Evolutionary conservation across 2,888 invertebrate genomes (phyloP).

Genomic region (Argyresthia goedartella): DNA sequence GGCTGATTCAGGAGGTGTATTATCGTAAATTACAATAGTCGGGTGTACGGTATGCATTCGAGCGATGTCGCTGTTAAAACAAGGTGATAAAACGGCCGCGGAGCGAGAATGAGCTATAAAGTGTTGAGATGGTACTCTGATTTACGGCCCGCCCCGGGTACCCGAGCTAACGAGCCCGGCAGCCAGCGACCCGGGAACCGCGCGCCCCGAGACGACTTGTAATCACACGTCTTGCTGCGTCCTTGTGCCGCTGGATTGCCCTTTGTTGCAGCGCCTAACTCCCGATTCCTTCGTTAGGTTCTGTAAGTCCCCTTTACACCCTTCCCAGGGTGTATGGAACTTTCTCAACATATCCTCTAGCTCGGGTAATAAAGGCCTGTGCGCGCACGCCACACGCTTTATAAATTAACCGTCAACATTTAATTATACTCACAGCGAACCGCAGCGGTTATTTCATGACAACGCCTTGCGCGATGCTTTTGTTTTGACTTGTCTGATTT

Average conservation of each 20-base stretch:
- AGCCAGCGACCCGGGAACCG: not conserved
- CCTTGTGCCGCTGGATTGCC: not conserved
- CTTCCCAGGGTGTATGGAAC: not conserved
- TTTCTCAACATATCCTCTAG: not conserved
- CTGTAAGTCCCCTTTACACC: not conserved
- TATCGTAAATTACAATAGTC: conserved; percentile 1
- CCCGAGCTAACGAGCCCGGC: not conserved
- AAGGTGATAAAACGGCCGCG: conserved; percentile 31
- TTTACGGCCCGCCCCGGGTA: conserved; percentile 27
- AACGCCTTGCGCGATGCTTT: conserved; percentile 21
- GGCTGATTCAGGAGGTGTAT: conserved; percentile 1
- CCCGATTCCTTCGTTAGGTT: not conserved
- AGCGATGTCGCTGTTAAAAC: conserved; percentile 17
- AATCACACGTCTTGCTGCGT: not conserved
- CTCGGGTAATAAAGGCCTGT: not conserved
- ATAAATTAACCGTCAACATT: conserved; percentile 37
- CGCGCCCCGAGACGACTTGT: not conserved
- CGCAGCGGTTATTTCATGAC: conserved; percentile 24
- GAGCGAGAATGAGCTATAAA: conserved; percentile 38
- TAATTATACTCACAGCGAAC: conserved; percentile 32
- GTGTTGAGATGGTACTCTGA: conserved; percentile 37
- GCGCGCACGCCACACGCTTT: conserved; percentile 15
- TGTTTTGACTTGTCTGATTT: not conserved
- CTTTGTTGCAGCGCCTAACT: not conserved
- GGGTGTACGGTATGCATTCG: not conserved